phyloP scores from a whole-genome alignment of 2,797 vertebrate species.

The Parambassis ranga region DNA sequence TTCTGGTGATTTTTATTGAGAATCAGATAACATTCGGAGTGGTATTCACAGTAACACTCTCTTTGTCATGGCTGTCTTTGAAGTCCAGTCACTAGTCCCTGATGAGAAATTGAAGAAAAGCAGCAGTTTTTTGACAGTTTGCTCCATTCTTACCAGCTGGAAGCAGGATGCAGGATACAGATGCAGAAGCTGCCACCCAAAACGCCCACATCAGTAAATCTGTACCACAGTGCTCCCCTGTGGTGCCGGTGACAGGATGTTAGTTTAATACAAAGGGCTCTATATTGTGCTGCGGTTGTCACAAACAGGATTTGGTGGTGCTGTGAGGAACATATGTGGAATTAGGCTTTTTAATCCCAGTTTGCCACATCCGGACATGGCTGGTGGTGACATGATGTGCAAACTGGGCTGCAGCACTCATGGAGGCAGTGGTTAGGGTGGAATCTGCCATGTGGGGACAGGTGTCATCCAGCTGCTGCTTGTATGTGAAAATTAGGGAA shows the following conservation, averaged over 20 bases:
- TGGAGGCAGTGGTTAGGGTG: conserved; percentile 1
- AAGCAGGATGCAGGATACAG: conserved; percentile 52
- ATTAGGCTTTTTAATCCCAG: neutral
- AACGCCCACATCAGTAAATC: conserved; percentile 50
- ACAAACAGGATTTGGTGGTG: conserved; percentile 37
- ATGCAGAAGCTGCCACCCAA: conserved; percentile 36
- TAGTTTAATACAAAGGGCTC: conserved; percentile 9
- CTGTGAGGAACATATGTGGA: conserved; percentile 21
- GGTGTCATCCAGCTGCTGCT: conserved; percentile 47
- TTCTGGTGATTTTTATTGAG: too few relatives aligned
- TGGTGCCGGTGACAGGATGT: conserved; percentile 43
- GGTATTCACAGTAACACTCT: neutral
- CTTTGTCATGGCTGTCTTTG: neutral
- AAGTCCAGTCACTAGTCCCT: conserved; percentile 5
- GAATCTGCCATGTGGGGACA: conserved; percentile 7
- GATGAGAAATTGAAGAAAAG: neutral
- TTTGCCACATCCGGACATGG: conserved; percentile 17
- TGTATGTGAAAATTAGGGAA: neutral
- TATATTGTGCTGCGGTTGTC: conserved; percentile 16
- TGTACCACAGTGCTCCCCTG: neutral
- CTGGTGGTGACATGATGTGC: conserved; percentile 5
- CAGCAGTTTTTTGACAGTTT: neutral
- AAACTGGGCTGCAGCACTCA: neutral
- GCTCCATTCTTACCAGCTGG: conserved; percentile 31
- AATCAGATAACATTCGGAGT: too few relatives aligned